Evolutionary conservation across 1,140 invertebrate species (phyloP).

Genomic region (Drosophila santomea): DNA sequence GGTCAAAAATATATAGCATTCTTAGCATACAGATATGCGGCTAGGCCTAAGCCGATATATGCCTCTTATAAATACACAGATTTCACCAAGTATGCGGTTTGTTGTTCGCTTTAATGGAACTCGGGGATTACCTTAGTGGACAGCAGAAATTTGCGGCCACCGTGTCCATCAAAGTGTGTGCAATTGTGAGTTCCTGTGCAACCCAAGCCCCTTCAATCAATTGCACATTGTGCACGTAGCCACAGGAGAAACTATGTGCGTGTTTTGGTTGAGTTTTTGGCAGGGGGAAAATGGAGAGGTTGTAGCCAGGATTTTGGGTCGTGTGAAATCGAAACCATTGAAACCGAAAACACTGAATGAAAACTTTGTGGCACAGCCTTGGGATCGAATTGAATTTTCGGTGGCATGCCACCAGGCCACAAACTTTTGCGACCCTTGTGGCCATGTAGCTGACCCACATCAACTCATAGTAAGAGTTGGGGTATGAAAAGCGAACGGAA

Average conservation of each 20-base stretch:
- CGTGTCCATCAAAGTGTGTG: constrained; percentile 37
- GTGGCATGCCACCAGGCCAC: constrained; percentile 35
- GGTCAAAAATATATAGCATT: constrained; percentile 10
- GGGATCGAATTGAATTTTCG: constrained; percentile 71
- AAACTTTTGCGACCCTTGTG: constrained; percentile 57
- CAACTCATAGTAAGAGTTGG: constrained; percentile 8
- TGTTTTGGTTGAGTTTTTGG: constrained; percentile 43
- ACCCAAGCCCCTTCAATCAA: constrained; percentile 39
- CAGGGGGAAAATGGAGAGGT: constrained; percentile 1
- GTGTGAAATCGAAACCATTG: constrained; percentile 79
- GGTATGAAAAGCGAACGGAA: not conserved
- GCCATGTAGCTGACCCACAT: constrained; percentile 76
- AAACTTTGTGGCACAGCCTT: constrained; percentile 69
- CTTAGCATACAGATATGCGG: constrained; percentile 23
- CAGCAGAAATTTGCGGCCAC: constrained; percentile 19
- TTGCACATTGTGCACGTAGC: constrained; percentile 61
- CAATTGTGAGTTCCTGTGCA: constrained; percentile 15
- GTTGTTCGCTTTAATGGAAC: constrained; percentile 14
- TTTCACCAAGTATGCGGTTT: constrained; percentile 24
- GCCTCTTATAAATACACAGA: constrained; percentile 37
- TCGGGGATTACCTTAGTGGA: not conserved
- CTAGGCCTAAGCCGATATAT: constrained; percentile 41
- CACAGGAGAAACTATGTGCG: constrained; percentile 41
- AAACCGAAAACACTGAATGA: constrained; percentile 77
- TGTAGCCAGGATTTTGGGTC: constrained; percentile 38